Evolutionary conservation across 2,113 vertebrate genomes (phyloP), one percentile per base, ranked within the genome.

Genomic region (Nyctereutes procyonoides): DNA sequence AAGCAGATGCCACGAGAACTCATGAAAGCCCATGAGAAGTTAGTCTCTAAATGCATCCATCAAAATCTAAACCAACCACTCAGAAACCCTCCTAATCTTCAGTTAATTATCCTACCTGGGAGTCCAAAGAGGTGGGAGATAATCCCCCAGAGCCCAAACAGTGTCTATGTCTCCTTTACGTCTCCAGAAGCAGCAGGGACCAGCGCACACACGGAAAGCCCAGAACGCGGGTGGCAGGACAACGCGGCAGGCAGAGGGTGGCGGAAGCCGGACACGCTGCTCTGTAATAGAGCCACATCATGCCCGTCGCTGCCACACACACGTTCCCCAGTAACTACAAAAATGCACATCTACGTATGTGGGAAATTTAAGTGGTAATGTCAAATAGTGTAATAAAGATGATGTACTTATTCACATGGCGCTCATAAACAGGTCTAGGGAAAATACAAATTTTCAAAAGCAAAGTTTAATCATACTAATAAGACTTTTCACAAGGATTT

Each of bases 381-480:
- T 76, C 17, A 97, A 69, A 87, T 26, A 81, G 51, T 5, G 8
- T 87, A 92, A 88, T n/a, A 82, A 88, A 84, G 56, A 88, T 38
- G 16, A 74, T 32, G 2, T 28, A 38, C 43, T 94, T 58, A 74
- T 30, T 87, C 77, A 96, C 38, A 84, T 2, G 16, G 28, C 73
- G 94, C 48, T 90, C 10, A 93, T 32, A 74, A 93, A 94, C 35
- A 84, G 63, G 9, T 79, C 35, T 82, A 93, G 30, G 19, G 32
- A 81, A 96, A 95, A 93, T 14, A 89, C 3, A 88, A 30, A 43
- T 60, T 93, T 92, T 95, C 77, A 90, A 94, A 96, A 96, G 55
- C 63, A 65, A 97, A 91, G 60, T 85, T 95, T 91, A 94, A 90
- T 80, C n/a, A 80, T 55, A 93, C 26, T 60, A 95, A 56, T 56